Percentiles rank a stretch among this genome's conserved stretches.
These are phyloP conservation scores for Gulo gulo DNA, from an alignment of 2,113 vertebrate species.

Conservation along the genomic window DNA sequence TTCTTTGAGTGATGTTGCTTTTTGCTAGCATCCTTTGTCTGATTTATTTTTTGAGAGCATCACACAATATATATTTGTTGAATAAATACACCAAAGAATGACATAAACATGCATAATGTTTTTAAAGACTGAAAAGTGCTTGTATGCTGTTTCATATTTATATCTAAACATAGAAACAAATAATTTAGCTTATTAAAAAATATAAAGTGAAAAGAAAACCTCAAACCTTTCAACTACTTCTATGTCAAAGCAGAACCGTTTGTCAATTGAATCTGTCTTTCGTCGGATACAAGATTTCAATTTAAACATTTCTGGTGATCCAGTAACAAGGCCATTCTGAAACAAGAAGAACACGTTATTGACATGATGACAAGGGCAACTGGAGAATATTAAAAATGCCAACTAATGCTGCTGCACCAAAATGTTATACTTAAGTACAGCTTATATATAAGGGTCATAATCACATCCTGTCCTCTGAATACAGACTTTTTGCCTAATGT, in stretches of 20 bases:
- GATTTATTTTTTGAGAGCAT: neutral
- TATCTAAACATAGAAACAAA: neutral
- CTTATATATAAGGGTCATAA: neutral
- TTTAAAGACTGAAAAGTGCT: neutral
- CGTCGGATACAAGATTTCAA: slow-evolving; percentile 96
- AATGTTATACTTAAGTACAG: neutral
- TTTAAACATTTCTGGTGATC: slow-evolving; percentile 93
- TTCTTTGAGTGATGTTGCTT: neutral
- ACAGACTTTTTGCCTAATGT: neutral
- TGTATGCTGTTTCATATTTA: neutral
- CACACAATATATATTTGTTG: neutral
- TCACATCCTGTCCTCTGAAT: neutral
- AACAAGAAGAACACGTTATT: slow-evolving; percentile 48
- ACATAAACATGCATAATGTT: neutral
- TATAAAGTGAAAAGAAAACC: neutral
- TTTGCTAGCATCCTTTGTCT: neutral
- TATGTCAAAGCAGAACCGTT: slow-evolving; percentile 98
- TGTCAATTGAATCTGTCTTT: slow-evolving; percentile 98
- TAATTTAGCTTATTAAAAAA: neutral
- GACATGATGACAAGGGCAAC: neutral
- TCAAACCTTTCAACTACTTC: slow-evolving; percentile 96
- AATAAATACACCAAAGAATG: neutral
- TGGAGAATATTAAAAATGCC: neutral
- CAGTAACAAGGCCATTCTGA: slow-evolving; percentile 91
- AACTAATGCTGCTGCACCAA: neutral